These are phyloP conservation scores for Zoanthus sansibaricus DNA, from an alignment of 92 coral and sea anemone species.

Conservation along the genomic window DNA sequence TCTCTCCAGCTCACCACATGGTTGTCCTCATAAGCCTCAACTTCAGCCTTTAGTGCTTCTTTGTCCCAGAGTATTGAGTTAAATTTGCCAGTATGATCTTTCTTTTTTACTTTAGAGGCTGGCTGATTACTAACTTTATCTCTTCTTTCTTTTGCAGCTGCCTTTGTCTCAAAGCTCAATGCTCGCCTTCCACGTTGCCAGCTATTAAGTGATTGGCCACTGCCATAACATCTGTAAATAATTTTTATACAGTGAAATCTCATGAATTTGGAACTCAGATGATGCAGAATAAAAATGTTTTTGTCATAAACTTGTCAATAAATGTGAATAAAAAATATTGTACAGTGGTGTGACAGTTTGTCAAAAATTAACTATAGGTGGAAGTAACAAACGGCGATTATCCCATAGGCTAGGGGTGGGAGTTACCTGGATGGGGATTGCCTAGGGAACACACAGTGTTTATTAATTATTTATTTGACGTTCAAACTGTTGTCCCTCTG, in stretches of 20 bases:
- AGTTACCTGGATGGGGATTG: slow-evolving; percentile 34
- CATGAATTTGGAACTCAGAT: background rate
- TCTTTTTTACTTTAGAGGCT: background rate
- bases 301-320: background rate
- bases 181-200: slow-evolving; percentile 18
- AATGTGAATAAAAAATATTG: background rate
- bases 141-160: slow-evolving; percentile 45
- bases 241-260: background rate
- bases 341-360: background rate
- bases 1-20: background rate
- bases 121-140: background rate
- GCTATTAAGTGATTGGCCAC: slow-evolving; percentile 42
- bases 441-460: background rate
- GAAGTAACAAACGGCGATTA: background rate
- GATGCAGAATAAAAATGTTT: background rate
- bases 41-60: slow-evolving; percentile 54
- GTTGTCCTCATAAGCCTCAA: slow-evolving; percentile 47
- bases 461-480: background rate
- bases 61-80: slow-evolving; percentile 45
- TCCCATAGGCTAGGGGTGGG: background rate
- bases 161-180: slow-evolving; percentile 10
- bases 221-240: slow-evolving; percentile 42
- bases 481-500: background rate
- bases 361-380: background rate
- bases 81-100: slow-evolving; percentile 53